A percentile compares a stretch with the other conserved stretches of the same genome.
Conservation (phyloP, 2,888 invertebrate genomes). For the Troides oblongomaculatus region DNA sequence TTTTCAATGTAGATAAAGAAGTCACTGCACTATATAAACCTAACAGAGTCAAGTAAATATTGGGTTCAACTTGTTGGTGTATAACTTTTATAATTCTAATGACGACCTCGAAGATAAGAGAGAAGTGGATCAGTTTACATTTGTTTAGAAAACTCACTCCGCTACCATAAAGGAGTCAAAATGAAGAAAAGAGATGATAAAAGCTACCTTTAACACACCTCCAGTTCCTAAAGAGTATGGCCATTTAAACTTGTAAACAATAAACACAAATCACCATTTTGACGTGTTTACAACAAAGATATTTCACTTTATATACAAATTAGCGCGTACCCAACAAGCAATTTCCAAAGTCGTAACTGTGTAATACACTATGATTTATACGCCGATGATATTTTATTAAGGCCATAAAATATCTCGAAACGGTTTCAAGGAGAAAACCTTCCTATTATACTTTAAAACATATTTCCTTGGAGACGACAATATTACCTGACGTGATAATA, state of each 20-base stretch:
- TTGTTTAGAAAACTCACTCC: too few species aligned
- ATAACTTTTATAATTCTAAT: too few species aligned
- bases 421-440: slow-evolving; percentile 50
- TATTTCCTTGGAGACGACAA: slow-evolving; percentile 52
- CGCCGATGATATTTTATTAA: slow-evolving; percentile 64
- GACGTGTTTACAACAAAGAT: slow-evolving; percentile 14
- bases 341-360: slow-evolving; percentile 52
- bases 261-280: not conserved
- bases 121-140: too few species aligned
- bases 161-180: too few species aligned
- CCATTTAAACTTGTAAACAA: not conserved
- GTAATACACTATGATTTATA: slow-evolving; percentile 64
- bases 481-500: slow-evolving; percentile 42
- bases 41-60: too few species aligned
- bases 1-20: too few species aligned
- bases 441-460: slow-evolving; percentile 52
- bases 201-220: too few species aligned
- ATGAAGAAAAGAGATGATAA: too few species aligned
- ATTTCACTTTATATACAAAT: slow-evolving; percentile 48
- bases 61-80: too few species aligned
- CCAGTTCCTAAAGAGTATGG: not conserved
- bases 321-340: slow-evolving; percentile 46
- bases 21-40: too few species aligned
- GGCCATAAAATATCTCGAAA: slow-evolving; percentile 61
- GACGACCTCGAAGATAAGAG: too few species aligned